Evolutionary conservation across 2,113 vertebrate genomes (phyloP), one percentile per base, ranked within the genome.

Genomic region (Eptatretus burgeri): DNA sequence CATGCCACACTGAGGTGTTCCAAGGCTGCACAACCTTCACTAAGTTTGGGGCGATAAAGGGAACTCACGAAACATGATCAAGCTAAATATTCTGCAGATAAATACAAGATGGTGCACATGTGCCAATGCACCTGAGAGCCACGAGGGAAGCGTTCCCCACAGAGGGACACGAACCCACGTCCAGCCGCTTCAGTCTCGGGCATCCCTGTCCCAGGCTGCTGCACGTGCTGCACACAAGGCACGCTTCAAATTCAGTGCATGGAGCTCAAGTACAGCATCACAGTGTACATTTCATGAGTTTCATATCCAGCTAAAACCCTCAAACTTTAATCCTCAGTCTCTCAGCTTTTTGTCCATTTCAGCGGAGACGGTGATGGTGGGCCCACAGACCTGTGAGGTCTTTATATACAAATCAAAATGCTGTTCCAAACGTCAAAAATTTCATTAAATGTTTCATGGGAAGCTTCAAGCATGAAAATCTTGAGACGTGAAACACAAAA

Each of bases 141-240:
- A 85, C 87, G 68, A 93, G 80, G 71, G 87, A 86, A 72, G 79
- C 81, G 77, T 89, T 93, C 67, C 80, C 88, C 69, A 93, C 75
- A 64, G 84, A 86, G 69, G 89, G 82, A 0, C 86, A 93, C 73
- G 85, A 93, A 63, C 85, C 91, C 71, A 93, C 79, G 74, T 93
- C 87, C 68, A 93, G 75, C 63, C 86, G 83, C 71, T 81, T 87
- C 74, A 93, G 80, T 74, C 85, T 88, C 72, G 81, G 78, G 74
- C 85, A 93, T 71, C 88, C 89, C 76, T 85, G 83, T 80, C 85
- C 85, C 73, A 93, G 84, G 75, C 83, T 89, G 66, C 83, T 76
- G 71, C 84, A 93, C 64, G 85, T 93, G 75, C 85, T 81, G 74
- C 20, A 13, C 27, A 41, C 27, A 41, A 5, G 27, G 27, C 27